Evolutionary conservation across 2,113 vertebrate species (phyloP), one percentile per base, ranked within the genome.

Genomic region (Gracilinanus agilis): DNA sequence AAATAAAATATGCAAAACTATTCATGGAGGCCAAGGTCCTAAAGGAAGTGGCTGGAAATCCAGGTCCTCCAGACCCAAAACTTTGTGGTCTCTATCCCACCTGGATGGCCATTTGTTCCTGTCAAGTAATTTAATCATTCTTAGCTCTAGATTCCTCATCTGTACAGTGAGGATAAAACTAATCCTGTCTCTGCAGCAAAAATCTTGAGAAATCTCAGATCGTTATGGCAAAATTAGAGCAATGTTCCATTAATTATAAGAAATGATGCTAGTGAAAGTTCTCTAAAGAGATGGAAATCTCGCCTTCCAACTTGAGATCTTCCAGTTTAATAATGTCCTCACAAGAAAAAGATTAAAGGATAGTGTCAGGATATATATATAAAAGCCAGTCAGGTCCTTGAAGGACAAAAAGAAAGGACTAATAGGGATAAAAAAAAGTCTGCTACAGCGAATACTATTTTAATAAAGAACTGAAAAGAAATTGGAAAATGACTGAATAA

Each of bases 1-100:
- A 97, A 91, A 88, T 54, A 53, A 95, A 95, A 34, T 1, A 29
- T 93, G 89, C 54, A 53, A 93, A 92, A 55, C 44, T 49, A 23
- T 24, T 23, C 53, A 92, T 90, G 91, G 83, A 24, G 19, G 13
- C 9, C 27, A 44, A 44, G 53, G n/a, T 13, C 27, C 34, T 21
- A 88, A 67, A 94, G 11, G 54, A 75, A 3, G 27, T 55, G 44
- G 90, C 7, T 56, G 8, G 44, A 92, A 94, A 88, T 53, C 3
- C 2, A 58, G 2, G 10, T 9, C 13, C 25, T 7, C 19, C 7
- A 55, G 10, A 16, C 19, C 83, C 2, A 13, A 49, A 24, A n/a
- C 9, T 75, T 21, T 91, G 53, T 90, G 27, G 9, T 25, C 12
- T 34, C 55, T 58, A 56, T 19, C 61, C 25, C n/a, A 54, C 24